These are phyloP conservation scores for Choloepus hoffmanni DNA, from an alignment of 2,113 vertebrate genomes.

Conservation along the genomic window DNA sequence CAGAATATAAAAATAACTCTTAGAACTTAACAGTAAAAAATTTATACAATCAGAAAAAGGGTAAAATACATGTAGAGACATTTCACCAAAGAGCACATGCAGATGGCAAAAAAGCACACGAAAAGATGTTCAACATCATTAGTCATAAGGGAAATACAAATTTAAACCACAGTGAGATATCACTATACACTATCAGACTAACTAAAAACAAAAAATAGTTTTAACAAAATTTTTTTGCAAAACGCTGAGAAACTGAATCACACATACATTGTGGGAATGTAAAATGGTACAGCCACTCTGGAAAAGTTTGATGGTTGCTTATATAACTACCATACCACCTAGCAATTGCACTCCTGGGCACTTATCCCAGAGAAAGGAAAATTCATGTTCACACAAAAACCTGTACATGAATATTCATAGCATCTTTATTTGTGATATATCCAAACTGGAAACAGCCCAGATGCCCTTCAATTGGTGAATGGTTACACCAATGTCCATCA, in stretches of 20 bases:
- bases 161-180: slow-evolving; percentile 9
- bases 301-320: slow-evolving; percentile 9
- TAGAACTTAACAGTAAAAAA: slow-evolving; percentile 47
- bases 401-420: not conserved
- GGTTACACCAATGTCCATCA: not conserved
- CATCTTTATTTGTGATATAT: slow-evolving; percentile 19
- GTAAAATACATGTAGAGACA: not conserved
- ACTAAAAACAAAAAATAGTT: slow-evolving; percentile 2
- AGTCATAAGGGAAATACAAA: not conserved
- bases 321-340: not conserved
- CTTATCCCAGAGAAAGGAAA: slow-evolving; percentile 50
- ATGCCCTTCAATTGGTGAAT: not conserved
- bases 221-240: not conserved
- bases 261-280: slow-evolving; percentile 29
- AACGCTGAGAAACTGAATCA: slow-evolving; percentile 1
- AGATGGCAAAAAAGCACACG: slow-evolving; percentile 5
- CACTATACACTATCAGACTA: not conserved
- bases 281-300: slow-evolving; percentile 19
- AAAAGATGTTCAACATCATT: slow-evolving; percentile 37
- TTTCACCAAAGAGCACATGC: not conserved
- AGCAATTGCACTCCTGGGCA: not conserved
- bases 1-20: slow-evolving; percentile 51
- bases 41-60: not conserved
- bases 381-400: not conserved
- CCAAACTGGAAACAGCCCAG: not conserved